Conservation (phyloP, 1,140 invertebrate species). For the Neocloeon triangulifer region DNA sequence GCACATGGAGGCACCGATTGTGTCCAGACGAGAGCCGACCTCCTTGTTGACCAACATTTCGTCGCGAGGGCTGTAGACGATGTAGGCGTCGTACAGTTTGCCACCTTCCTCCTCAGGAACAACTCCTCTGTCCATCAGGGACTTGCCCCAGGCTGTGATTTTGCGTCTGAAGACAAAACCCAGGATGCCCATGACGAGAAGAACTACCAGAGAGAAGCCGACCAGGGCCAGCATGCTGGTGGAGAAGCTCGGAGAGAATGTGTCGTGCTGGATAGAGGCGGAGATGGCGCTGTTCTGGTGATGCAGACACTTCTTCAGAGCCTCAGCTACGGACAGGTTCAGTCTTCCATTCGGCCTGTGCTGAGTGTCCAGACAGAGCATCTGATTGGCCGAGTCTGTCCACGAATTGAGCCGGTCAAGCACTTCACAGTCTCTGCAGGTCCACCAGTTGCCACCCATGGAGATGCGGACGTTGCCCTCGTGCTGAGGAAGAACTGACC, state of each 20-base stretch:
- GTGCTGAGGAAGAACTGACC: slow-evolving; percentile 24
- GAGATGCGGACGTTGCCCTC: slow-evolving; percentile 30
- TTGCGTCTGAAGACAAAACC: slow-evolving; percentile 53
- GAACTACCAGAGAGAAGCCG: slow-evolving; percentile 42
- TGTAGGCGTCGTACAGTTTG: slow-evolving; percentile 62
- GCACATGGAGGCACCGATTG: slow-evolving; percentile 43
- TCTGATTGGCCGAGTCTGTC: slow-evolving; percentile 31
- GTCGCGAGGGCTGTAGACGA: slow-evolving; percentile 70
- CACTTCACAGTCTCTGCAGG: slow-evolving; percentile 43
- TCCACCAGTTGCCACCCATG: slow-evolving; percentile 46
- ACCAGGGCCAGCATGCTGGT: slow-evolving; percentile 43
- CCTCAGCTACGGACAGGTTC: slow-evolving; percentile 29
- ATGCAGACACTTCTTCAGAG: slow-evolving; percentile 33
- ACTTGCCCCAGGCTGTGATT: slow-evolving; percentile 45
- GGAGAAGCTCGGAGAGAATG: slow-evolving; percentile 23
- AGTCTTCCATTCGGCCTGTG: slow-evolving; percentile 17
- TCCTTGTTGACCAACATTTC: slow-evolving; percentile 54
- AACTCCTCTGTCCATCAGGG: slow-evolving; percentile 36
- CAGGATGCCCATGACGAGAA: slow-evolving; percentile 39
- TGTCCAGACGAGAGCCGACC: slow-evolving; percentile 56
- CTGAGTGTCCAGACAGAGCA: slow-evolving; percentile 26
- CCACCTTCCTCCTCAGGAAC: slow-evolving; percentile 21
- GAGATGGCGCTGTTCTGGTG: slow-evolving; percentile 33
- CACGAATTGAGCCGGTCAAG: slow-evolving; percentile 36
- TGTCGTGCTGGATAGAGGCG: slow-evolving; percentile 31